A percentile compares a stretch with the other conserved stretches of the same genome.
phyloP scores from a whole-genome alignment of 2,888 invertebrate genomes.

The Yponomeuta plumbellus region DNA sequence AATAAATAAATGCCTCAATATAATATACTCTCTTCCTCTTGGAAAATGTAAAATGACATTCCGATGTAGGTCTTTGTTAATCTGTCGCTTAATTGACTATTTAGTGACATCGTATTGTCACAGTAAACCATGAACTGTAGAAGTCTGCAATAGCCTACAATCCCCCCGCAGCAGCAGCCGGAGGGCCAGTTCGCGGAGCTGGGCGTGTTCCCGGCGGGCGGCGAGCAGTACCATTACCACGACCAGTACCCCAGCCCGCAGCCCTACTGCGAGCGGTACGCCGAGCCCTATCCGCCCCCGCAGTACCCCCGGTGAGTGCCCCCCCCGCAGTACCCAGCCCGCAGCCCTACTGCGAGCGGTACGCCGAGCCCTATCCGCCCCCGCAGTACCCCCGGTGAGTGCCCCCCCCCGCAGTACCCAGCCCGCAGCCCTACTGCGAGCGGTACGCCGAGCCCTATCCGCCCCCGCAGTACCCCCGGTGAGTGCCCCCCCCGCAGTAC shows the following conservation, averaged over 20 bases:
- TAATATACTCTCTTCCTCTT: too few relatives aligned
- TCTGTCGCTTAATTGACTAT: too few relatives aligned
- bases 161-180: background rate
- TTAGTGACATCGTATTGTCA: too few relatives aligned
- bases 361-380: background rate
- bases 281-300: too few relatives aligned
- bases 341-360: slow-evolving; percentile 45
- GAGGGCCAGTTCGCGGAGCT: slow-evolving; percentile 4
- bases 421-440: slow-evolving; percentile 53
- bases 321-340: slow-evolving; percentile 45
- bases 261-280: slow-evolving; percentile 38
- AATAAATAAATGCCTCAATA: too few relatives aligned
- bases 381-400: background rate
- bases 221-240: background rate
- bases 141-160: too few relatives aligned
- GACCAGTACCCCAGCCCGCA: slow-evolving; percentile 45
- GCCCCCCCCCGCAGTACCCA: slow-evolving; percentile 35
- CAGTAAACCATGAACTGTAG: too few relatives aligned
- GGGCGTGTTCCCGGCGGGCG: background rate
- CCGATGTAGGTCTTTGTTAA: too few relatives aligned
- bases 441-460: slow-evolving; percentile 9
- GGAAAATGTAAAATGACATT: too few relatives aligned
- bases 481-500: slow-evolving; percentile 23
- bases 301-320: too few relatives aligned
- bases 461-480: background rate